These are phyloP conservation scores for Brachypteracias leptosomus DNA, from an alignment of 2,113 vertebrate genomes.

Conservation along the genomic window DNA sequence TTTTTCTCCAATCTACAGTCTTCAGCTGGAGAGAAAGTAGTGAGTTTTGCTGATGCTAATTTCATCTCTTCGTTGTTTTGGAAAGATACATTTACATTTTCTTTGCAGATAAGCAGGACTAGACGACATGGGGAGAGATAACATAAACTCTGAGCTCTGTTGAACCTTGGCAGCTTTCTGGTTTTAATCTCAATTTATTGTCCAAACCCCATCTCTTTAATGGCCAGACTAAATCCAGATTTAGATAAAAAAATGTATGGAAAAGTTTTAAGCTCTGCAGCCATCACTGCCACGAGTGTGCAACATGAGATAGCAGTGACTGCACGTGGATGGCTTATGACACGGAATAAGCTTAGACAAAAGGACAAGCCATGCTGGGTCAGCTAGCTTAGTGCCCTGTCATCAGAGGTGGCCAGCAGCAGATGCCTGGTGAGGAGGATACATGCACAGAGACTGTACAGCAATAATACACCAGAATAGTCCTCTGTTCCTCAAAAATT, in stretches of 20 bases:
- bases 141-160: not conserved
- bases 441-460: not conserved
- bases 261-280: not conserved
- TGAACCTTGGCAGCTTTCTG: not conserved
- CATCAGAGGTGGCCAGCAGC: not conserved
- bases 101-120: not conserved
- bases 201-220: slow-evolving; percentile 8
- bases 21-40: not conserved
- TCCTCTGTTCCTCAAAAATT: not conserved
- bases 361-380: not conserved
- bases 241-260: not conserved
- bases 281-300: fast-evolving
- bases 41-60: not conserved
- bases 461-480: fast-evolving
- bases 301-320: not conserved
- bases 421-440: not conserved
- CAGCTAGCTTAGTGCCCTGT: not conserved
- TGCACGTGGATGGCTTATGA: not conserved
- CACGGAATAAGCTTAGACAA: not conserved
- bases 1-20: not conserved
- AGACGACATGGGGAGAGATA: not conserved
- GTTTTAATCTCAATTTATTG: slow-evolving; percentile 24
- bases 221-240: not conserved
- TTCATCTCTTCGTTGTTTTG: not conserved
- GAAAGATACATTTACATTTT: slow-evolving; percentile 19